Base-by-base conservation (phyloP, 2,888 invertebrate species). In the Gerosis bhagava region DNA sequence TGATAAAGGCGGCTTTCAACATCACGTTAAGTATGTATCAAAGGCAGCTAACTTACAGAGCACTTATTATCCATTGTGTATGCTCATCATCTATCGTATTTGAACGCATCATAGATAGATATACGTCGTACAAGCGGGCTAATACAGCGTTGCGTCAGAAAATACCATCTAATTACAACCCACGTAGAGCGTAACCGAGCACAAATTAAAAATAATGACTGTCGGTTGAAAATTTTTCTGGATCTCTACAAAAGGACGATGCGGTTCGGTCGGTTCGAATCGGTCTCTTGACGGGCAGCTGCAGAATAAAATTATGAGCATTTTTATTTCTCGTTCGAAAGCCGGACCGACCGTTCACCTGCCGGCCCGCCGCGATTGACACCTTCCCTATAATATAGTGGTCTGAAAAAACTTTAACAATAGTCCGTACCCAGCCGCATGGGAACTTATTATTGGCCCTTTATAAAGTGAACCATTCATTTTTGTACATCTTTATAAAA, bases 371-470 rank as follows among this genome's bases (percentile, higher is more conserved):
- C 76, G 63, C 81, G 83, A 83, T 82, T 83, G 86, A 88, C 87
- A 87, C 87, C 84, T 84, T 79, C 77, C 84, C 84, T 74, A 86
- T 86, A 83, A 84, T 83, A 72, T 66, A 64, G 67, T 71, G 67
- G 68, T 67, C 67, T 67, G 61, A 83, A 81, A 83, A 83, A 82
- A 83, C 63, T 63, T 64, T 63, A 79, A 87, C 87, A 88, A 86
- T 78, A 71, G 77, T 61, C 63, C 72, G 70, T 77, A 81, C 72
- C 73, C 83, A 83, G 80, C 73, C 87, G 75, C 78, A 78, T 83
- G 83, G 82, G 83, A 84, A 83, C 77, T 81, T 84, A 86, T 86
- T 83, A 87, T 87, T 86, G 77, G 83, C 77, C 78, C 70, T 77
- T 75, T 79, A 83, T 77, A 79, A 78, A 68, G 66, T 65, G 66